These are phyloP conservation scores for Agonopterix subpropinquella DNA, from an alignment of 2,888 invertebrate genomes.

Conservation along the genomic window DNA sequence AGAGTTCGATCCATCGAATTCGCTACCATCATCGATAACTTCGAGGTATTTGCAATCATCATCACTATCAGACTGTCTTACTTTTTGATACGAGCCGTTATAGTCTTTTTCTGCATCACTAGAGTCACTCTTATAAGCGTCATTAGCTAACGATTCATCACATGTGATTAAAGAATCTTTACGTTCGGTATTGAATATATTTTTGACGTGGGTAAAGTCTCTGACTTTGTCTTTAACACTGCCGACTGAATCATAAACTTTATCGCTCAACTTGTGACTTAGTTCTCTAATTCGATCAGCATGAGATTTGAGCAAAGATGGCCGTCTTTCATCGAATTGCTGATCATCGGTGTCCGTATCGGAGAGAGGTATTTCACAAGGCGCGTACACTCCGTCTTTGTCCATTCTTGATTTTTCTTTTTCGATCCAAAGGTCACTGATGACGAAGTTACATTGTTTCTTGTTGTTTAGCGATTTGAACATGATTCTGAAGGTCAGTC, in stretches of 20 bases:
- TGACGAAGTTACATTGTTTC: slow-evolving; percentile 29
- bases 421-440: slow-evolving; percentile 36
- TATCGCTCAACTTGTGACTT: slow-evolving; percentile 43
- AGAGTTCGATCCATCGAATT: slow-evolving; percentile 29
- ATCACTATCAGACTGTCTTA: slow-evolving; percentile 49
- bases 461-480: slow-evolving; percentile 43
- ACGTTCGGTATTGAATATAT: slow-evolving; percentile 34
- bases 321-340: slow-evolving; percentile 26
- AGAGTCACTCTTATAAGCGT: slow-evolving; percentile 38
- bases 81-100: slow-evolving; percentile 29
- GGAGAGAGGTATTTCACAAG: slow-evolving; percentile 56
- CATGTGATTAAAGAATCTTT: slow-evolving; percentile 33
- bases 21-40: slow-evolving; percentile 60
- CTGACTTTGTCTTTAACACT: slow-evolving; percentile 43
- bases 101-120: slow-evolving; percentile 31
- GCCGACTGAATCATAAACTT: slow-evolving; percentile 51
- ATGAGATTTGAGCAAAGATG: slow-evolving; percentile 30
- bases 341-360: slow-evolving; percentile 39
- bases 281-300: slow-evolving; percentile 46
- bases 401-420: slow-evolving; percentile 19
- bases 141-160: slow-evolving; percentile 26
- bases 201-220: slow-evolving; percentile 37
- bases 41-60: slow-evolving; percentile 59
- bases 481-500: slow-evolving; percentile 62
- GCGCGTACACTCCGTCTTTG: slow-evolving; percentile 41